Percentiles rank a stretch among this genome's conserved stretches.
Evolutionary conservation across 2,888 invertebrate genomes (phyloP).

Genomic region (Erebia epiphron): DNA sequence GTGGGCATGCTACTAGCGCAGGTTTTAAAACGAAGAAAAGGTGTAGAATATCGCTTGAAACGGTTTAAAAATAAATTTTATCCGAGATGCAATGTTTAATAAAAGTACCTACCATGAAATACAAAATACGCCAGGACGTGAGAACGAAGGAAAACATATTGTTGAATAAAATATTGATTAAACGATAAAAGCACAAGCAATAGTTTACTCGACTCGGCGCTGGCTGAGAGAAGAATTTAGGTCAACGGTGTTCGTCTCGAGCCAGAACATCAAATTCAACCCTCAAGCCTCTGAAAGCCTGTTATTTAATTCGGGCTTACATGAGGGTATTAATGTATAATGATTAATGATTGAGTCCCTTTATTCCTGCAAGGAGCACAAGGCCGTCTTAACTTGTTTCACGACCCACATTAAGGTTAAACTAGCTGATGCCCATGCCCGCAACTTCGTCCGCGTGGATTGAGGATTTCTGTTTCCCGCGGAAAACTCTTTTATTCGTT

Average conservation of each 20-base stretch:
- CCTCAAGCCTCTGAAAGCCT: not conserved
- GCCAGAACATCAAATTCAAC: constrained; percentile 15
- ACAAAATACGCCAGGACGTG: not conserved
- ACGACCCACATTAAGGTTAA: not conserved
- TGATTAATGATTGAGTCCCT: constrained; percentile 1
- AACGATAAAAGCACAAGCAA: constrained; percentile 14
- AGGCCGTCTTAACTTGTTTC: not conserved
- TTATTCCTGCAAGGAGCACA: not conserved
- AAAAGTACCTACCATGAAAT: not conserved
- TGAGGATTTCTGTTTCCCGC: too few relatives aligned
- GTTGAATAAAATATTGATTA: constrained; percentile 17
- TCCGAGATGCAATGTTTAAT: not conserved
- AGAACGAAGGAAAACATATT: not conserved
- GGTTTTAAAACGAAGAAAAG: too few relatives aligned
- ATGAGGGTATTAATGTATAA: constrained; percentile 1
- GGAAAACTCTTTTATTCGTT: too few relatives aligned
- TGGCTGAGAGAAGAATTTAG: constrained; percentile 29
- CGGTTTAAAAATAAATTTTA: too few relatives aligned
- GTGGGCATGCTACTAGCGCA: too few relatives aligned
- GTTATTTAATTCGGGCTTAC: not conserved
- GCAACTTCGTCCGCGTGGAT: too few relatives aligned
- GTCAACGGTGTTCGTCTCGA: constrained; percentile 29
- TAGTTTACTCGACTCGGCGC: constrained; percentile 22
- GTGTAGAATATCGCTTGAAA: too few relatives aligned
- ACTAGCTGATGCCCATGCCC: too few relatives aligned